Base-by-base conservation (phyloP, 2,797 vertebrate species). In the Macroramphosus scolopax region DNA sequence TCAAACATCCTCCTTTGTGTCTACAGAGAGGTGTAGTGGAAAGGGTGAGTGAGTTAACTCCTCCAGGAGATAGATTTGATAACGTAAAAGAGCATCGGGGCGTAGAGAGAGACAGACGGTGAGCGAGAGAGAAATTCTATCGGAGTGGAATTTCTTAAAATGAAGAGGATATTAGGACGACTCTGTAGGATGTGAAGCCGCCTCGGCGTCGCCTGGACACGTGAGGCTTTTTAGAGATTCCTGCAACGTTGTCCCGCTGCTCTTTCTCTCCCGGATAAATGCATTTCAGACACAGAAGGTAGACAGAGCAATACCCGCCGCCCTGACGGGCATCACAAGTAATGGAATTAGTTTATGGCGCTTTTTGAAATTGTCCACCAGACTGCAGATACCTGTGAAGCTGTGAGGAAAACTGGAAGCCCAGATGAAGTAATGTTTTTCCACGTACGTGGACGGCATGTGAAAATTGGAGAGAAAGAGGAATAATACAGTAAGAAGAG, bases 281-380 rank as follows among this genome's bases (percentile, higher is more conserved):
- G 36, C 59, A 73, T 76, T 77, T 69, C 14, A 57, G 61, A 65
- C 56, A 52, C 33, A 18, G 45, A 39, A 69, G 61, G 45, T 40
- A 50, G 54, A 15, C 18, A n/a, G 45, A 64, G 68, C 50, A 70
- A 71, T 75, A 73, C 63, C 39, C 51, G 42, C 53, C 40, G 58
- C 62, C 38, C 33, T 35, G 43, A 67, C 33, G 5, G 32, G 24
- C 39, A 65, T 78, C 38, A 47, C 47, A 78, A 65, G 48, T 68
- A 76, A 81, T 68, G 39, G 63, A 65, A 69, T 82, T 67, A 67
- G 50, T 48, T 65, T 58, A 63, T n/a, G 55, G 67, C 24, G 31
- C 33, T 58, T 26, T 75, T 54, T 40, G 42, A 63, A 66, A 64
- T 59, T 17, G 50, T 67, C 51, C 11, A 33, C 68, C 48, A 61